Evolutionary conservation across 2,113 vertebrate genomes (phyloP).

Genomic region (Salminus brasiliensis): DNA sequence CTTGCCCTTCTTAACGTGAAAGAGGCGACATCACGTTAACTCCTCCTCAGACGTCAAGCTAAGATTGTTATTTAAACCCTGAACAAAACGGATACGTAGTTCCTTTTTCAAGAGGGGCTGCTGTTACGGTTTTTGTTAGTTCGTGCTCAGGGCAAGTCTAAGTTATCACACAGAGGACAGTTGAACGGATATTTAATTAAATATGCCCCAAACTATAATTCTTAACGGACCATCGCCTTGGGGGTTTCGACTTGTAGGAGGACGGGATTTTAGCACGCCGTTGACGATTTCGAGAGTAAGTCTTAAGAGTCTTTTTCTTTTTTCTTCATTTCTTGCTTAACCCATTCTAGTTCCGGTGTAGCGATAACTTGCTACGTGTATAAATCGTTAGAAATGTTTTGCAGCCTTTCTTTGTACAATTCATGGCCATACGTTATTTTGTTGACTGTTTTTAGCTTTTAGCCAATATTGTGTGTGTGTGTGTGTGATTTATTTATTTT

Average conservation of each 20-base stretch:
- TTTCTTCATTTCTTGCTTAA: background rate
- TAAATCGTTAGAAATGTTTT: too few species aligned
- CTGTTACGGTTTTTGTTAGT: conserved; percentile 40
- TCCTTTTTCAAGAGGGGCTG: conserved; percentile 56
- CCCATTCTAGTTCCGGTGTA: background rate
- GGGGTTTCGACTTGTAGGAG: conserved; percentile 94
- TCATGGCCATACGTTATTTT: too few species aligned
- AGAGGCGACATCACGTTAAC: conserved; percentile 45
- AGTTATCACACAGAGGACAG: background rate
- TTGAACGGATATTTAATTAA: conserved; percentile 8
- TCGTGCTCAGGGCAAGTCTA: background rate
- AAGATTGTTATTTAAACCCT: conserved; percentile 72
- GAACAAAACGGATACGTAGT: conserved; percentile 57
- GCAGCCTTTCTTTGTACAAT: too few species aligned
- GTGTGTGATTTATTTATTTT: too few species aligned
- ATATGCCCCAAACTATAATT: conserved; percentile 86
- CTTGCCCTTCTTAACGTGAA: conserved; percentile 26
- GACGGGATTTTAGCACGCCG: conserved; percentile 92
- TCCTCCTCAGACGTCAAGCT: conserved; percentile 67
- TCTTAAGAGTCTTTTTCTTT: conserved; percentile 43
- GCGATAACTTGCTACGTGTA: background rate
- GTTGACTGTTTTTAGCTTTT: too few species aligned
- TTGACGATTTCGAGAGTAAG: conserved; percentile 94
- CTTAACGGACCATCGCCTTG: conserved; percentile 92
- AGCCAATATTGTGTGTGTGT: too few species aligned